Base-by-base conservation (phyloP, 2,113 vertebrate species). In the Meleagris gallopavo region DNA sequence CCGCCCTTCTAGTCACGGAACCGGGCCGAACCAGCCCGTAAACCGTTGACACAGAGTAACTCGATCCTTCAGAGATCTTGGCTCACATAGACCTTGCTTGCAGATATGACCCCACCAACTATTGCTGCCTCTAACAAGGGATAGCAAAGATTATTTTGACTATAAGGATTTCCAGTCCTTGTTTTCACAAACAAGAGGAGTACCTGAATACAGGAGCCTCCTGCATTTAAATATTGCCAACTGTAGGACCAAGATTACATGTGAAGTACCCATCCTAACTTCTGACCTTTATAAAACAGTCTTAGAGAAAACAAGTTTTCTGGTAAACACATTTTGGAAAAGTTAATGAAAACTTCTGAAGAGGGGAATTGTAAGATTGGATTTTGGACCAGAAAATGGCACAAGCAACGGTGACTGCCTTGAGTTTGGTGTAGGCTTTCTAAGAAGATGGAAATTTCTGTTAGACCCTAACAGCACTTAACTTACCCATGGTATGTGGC, bases 401-500 rank as follows among this genome's bases (percentile, higher is more conserved):
- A 54, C 20, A 32, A 4, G 25, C 13, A 84, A 91, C 19, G 30
- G 9, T 27, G 58, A 83, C 5, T 73, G 46, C 30, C 55, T 62
- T 62, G 2, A 83, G 29, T 34, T 89, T 57, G 10, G 57, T 13
- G 16, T 4, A 73, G 27, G 45, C 50, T 34, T 61, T 27, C 10
- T 27, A 71, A 54, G 24, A 84, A 75, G 38, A 83, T 75, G 8
- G 13, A 41, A 85, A 46, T 10, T 66, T 73, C 36, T 30, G 38
- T 38, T 57, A 84, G 57, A 62, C 34, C 15, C 13, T 71, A 27
- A 57, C 0, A 60, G 29, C 6, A 73, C 9, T 0, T 11, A n/a
- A 77, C 96, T 95, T 96, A 99, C 99, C 99, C 99, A 0, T 99
- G 99, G 92, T 99, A 99, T 0, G 99, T 99, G 67, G 99, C 99